A percentile compares a stretch with the other conserved stretches of the same genome.
Evolutionary conservation across 2,888 invertebrate genomes (phyloP).

Genomic region (Athetis lepigone): DNA sequence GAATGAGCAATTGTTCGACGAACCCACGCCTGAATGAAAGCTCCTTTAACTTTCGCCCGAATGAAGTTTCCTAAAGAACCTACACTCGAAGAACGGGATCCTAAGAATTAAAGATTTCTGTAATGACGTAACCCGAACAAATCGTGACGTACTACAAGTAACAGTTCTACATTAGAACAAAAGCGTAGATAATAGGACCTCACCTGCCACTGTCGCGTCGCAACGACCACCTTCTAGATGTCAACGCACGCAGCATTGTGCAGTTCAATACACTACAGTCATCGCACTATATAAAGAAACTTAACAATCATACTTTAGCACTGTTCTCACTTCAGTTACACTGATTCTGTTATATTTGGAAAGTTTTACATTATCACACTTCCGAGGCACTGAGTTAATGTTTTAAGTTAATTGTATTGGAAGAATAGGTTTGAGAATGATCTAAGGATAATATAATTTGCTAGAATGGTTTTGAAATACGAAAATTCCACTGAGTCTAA

Average conservation of each 20-base stretch:
- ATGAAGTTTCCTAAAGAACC: no score
- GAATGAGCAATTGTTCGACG: no score
- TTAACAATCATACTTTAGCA: slow-evolving; percentile 49
- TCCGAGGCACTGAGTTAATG: slow-evolving; percentile 56
- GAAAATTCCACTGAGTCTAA: neutral
- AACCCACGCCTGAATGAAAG: no score
- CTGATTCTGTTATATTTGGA: slow-evolving; percentile 16
- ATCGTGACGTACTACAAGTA: no score
- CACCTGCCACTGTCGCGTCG: slow-evolving; percentile 88
- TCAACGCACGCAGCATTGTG: slow-evolving; percentile 85
- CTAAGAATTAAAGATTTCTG: no score
- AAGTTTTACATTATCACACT: slow-evolving; percentile 53
- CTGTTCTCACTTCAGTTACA: slow-evolving; percentile 56
- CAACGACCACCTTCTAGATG: slow-evolving; percentile 87
- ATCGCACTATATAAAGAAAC: slow-evolving; percentile 52
- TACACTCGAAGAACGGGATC: no score
- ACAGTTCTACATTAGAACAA: neutral
- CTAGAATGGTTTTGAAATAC: neutral
- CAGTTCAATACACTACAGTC: slow-evolving; percentile 64
- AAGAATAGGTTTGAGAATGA: slow-evolving; percentile 22
- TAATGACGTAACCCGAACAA: no score
- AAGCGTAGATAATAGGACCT: slow-evolving; percentile 63
- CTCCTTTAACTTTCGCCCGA: no score
- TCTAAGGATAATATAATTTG: slow-evolving; percentile 15
- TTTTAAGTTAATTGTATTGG: slow-evolving; percentile 10